Conservation (phyloP, 2,888 invertebrate species). For the Allophyes oxyacanthae region DNA sequence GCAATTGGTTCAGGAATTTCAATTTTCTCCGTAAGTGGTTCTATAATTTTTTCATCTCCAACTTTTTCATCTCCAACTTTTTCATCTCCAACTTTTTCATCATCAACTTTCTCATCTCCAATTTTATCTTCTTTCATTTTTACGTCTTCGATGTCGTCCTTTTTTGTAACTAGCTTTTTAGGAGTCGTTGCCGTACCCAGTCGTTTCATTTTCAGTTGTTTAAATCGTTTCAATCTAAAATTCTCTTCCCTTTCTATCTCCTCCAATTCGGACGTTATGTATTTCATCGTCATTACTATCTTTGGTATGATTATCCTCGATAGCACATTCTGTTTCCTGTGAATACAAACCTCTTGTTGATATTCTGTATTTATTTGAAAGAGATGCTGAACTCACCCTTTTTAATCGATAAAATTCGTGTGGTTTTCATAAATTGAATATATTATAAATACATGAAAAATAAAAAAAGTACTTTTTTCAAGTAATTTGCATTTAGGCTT, state of each 20-base stretch:
- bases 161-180: too few relatives aligned
- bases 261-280: constrained; percentile 62
- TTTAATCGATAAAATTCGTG: neutral
- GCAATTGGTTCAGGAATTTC: neutral
- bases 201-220: constrained; percentile 37
- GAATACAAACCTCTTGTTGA: constrained; percentile 51
- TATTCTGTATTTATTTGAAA: constrained; percentile 5
- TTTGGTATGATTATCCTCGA: constrained; percentile 60
- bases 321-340: constrained; percentile 69
- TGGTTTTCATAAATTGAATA: neutral
- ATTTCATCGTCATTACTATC: constrained; percentile 53
- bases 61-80: neutral
- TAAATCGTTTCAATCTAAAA: constrained; percentile 66
- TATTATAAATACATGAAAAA: too few relatives aligned
- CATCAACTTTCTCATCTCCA: neutral
- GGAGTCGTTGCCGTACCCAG: too few relatives aligned
- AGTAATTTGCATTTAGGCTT: too few relatives aligned
- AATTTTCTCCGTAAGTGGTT: neutral
- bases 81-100: neutral
- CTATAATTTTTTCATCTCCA: neutral
- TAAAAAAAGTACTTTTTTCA: too few relatives aligned
- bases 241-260: constrained; percentile 59
- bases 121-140: neutral
- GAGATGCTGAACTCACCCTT: constrained; percentile 36
- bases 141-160: neutral